A percentile compares a stretch with the other conserved stretches of the same genome.
Evolutionary conservation across 1,140 invertebrate species (phyloP).

Genomic region (Halesus radiatus): DNA sequence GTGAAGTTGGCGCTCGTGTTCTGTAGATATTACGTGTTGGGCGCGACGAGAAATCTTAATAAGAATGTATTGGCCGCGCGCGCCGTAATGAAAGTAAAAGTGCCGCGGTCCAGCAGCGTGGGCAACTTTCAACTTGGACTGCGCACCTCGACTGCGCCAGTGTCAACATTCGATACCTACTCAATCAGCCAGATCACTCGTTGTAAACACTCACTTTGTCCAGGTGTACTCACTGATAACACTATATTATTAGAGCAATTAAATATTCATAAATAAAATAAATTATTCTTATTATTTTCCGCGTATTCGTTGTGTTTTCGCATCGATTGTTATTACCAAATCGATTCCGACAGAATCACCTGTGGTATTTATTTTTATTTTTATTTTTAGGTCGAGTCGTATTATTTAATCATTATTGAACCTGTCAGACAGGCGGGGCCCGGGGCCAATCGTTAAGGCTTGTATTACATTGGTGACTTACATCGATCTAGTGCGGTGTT

Average conservation of each 20-base stretch:
- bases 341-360: not conserved
- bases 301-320: not conserved
- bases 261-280: not conserved
- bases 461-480: constrained; percentile 16
- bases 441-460: not conserved
- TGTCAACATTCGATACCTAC: constrained; percentile 26
- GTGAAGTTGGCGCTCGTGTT: constrained; percentile 17
- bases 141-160: not conserved
- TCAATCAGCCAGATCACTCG: constrained; percentile 34
- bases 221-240: not conserved
- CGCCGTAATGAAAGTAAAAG: constrained; percentile 54
- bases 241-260: not conserved
- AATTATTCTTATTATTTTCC: not conserved
- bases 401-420: not conserved
- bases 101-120: constrained; percentile 50
- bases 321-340: not conserved
- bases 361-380: not conserved
- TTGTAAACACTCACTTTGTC: constrained; percentile 44
- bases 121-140: constrained; percentile 52
- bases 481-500: constrained; percentile 30
- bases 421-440: too few relatives aligned
- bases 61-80: constrained; percentile 36
- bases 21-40: constrained; percentile 30
- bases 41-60: constrained; percentile 47
- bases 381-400: not conserved